A percentile compares a stretch with the other conserved stretches of the same genome.
phyloP scores from a whole-genome alignment of 2,888 invertebrate species.

The Cataglyphis altisquamis region DNA sequence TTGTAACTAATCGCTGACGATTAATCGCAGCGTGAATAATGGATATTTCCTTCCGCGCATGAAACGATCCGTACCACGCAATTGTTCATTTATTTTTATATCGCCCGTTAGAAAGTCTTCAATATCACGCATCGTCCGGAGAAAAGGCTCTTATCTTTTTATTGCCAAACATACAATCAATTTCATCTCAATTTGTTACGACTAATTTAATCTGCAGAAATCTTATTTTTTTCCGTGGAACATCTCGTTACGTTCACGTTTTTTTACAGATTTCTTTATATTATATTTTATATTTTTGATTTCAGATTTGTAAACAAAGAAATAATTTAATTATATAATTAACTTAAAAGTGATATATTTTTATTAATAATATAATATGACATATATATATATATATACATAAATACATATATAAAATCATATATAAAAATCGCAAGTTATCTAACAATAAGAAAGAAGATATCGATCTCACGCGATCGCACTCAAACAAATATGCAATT shows the following conservation, averaged over 20 bases:
- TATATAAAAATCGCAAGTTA: not conserved
- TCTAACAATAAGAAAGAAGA: not conserved
- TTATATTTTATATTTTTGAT: not conserved
- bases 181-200: not conserved
- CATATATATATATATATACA: too few species aligned
- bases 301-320: not conserved
- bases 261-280: not conserved
- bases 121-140: conserved; percentile 2
- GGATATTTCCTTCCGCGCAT: not conserved
- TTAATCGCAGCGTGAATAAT: conserved; percentile 12
- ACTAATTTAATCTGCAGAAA: conserved; percentile 1
- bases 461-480: not conserved
- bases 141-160: conserved; percentile 3
- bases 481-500: not conserved
- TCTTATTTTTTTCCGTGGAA: not conserved
- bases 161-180: not conserved
- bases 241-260: not conserved
- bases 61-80: conserved; percentile 2
- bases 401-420: too few species aligned
- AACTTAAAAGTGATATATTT: not conserved
- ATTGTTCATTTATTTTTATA: conserved; percentile 24
- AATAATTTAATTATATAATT: not conserved
- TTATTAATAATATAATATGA: not conserved
- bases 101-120: not conserved
- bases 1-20: conserved; percentile 7